Percentiles rank a stretch among this genome's conserved stretches.
Evolutionary conservation across 2,888 invertebrate species (phyloP).

Genomic region (Trichogramma evanescens): DNA sequence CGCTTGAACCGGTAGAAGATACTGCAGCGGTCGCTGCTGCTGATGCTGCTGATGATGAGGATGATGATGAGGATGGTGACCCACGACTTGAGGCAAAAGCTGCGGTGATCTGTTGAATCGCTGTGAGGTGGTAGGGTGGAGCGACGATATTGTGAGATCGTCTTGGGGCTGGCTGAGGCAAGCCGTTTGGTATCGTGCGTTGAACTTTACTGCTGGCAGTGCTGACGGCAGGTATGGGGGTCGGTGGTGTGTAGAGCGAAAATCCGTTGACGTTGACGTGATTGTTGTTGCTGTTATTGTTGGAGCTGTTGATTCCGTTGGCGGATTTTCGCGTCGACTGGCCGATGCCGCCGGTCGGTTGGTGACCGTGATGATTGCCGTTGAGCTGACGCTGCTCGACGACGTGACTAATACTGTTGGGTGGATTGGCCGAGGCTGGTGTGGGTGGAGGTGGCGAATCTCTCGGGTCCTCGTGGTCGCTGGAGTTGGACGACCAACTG

Average conservation of each 20-base stretch:
- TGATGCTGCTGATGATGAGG: conserved; percentile 20
- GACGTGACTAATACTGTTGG: conserved; percentile 28
- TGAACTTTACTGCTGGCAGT: conserved; percentile 39
- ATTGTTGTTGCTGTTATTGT: conserved; percentile 23
- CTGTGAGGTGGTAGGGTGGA: conserved; percentile 49
- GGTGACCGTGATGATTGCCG: conserved; percentile 33
- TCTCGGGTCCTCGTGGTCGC: conserved; percentile 39
- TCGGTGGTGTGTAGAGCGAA: conserved; percentile 54
- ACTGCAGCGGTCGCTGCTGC: conserved; percentile 18
- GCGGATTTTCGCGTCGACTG: background rate
- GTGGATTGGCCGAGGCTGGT: conserved; percentile 39
- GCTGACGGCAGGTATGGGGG: conserved; percentile 43
- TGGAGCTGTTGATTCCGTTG: conserved; percentile 34
- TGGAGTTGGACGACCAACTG: conserved; percentile 23
- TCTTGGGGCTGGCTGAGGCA: conserved; percentile 42
- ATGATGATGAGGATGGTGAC: conserved; percentile 10
- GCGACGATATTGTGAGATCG: conserved; percentile 55
- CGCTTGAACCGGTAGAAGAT: conserved; percentile 18
- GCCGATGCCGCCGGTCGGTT: background rate
- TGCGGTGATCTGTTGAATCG: conserved; percentile 42
- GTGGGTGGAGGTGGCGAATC: conserved; percentile 42
- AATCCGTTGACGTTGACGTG: conserved; percentile 44
- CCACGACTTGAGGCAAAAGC: conserved; percentile 14
- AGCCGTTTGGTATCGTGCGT: conserved; percentile 41
- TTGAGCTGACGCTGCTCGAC: conserved; percentile 28